These are phyloP conservation scores for Sigmodon hispidus DNA, from an alignment of 2,113 vertebrate species.

Conservation along the genomic window DNA sequence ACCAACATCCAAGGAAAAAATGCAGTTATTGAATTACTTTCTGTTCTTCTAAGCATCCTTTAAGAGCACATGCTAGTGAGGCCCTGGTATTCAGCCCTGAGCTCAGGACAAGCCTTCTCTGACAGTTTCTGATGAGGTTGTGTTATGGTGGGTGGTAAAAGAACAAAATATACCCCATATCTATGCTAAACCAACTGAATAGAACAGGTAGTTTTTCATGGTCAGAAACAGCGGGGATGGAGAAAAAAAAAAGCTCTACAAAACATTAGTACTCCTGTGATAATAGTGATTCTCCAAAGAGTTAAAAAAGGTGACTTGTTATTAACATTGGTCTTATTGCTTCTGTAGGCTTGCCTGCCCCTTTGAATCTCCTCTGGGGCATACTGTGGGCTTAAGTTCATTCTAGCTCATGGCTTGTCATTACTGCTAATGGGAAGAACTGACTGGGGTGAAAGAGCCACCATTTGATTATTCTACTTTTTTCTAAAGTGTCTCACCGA, in stretches of 20 bases:
- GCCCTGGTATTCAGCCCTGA: not conserved
- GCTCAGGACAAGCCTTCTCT: not conserved
- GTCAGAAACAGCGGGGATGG: slow-evolving; percentile 40
- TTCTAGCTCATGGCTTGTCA: not conserved
- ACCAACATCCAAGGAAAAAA: slow-evolving; percentile 18
- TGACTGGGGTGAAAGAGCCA: not conserved
- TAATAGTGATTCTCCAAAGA: not conserved
- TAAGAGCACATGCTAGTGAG: not conserved
- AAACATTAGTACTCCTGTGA: not conserved
- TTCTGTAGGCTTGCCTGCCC: not conserved
- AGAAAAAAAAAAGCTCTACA: not conserved
- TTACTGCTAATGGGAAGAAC: slow-evolving; percentile 28
- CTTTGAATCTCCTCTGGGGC: slow-evolving; percentile 16
- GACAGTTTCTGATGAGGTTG: not conserved
- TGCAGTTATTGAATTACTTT: not conserved
- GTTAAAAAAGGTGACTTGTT: slow-evolving; percentile 25
- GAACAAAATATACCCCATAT: not conserved
- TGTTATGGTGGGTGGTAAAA: not conserved
- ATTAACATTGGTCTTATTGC: slow-evolving; percentile 28
- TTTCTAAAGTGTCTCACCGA: slow-evolving; percentile 20
- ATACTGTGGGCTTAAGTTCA: not conserved
- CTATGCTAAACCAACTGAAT: not conserved
- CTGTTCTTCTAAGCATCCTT: not conserved
- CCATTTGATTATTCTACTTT: slow-evolving; percentile 54
- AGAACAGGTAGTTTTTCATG: not conserved